Conservation (phyloP, 2,113 vertebrate genomes). For the Aviceda subcristata region DNA sequence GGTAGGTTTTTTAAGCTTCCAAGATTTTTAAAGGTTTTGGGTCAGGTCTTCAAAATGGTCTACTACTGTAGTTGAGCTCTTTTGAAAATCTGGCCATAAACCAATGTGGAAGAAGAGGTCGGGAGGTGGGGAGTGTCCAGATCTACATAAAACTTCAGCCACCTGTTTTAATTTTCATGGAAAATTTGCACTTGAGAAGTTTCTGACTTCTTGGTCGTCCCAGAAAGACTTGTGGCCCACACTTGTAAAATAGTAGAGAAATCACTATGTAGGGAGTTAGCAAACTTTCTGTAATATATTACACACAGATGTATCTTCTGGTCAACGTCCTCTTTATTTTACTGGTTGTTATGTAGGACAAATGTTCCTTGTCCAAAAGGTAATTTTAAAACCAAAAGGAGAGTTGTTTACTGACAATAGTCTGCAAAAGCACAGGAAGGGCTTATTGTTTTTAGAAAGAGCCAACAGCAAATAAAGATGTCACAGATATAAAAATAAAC, state of each 20-base stretch:
- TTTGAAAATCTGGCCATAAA: neutral
- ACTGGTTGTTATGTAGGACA: conserved; percentile 9
- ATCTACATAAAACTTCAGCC: neutral
- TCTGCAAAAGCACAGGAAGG: conserved; percentile 4
- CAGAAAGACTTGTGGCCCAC: neutral
- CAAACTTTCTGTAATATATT: neutral
- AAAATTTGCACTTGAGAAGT: neutral
- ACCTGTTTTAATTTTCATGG: neutral
- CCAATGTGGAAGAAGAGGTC: neutral
- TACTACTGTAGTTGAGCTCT: neutral
- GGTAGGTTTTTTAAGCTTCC: neutral
- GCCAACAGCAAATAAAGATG: neutral
- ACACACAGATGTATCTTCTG: neutral
- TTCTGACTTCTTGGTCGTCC: neutral
- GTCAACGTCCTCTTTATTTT: neutral
- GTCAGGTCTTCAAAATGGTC: neutral
- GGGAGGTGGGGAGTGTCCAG: neutral
- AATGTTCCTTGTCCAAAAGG: neutral
- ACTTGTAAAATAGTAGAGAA: neutral
- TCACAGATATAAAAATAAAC: conserved; percentile 15
- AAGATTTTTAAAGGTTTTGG: neutral
- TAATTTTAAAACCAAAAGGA: conserved; percentile 29
- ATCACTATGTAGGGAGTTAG: neutral
- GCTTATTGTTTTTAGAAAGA: conserved; percentile 13
- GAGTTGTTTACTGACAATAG: neutral